Percentiles rank a stretch among this genome's conserved stretches.
These are phyloP conservation scores for rabbit (Oryctolagus cuniculus) DNA, from an alignment of 2,113 vertebrate genomes.

Conservation along the genomic window mOryCun1.1 NC_091443.1:103831501-103832000, in stretches of 20 bases:
- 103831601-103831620: not conserved
- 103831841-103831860: not conserved
- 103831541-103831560: not conserved
- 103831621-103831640: not conserved
- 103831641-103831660: not conserved
- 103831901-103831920: too few relatives aligned
- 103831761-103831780: not conserved
- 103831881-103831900: fast-evolving
- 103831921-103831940: fast-evolving
- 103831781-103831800: not conserved
- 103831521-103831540: fast-evolving
- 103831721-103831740: fast-evolving
- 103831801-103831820: not conserved
- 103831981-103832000: not conserved
- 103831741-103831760: fast-evolving
- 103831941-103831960: not conserved
- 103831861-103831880: fast-evolving
- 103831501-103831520: not conserved
- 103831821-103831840: not conserved
- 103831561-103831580: not conserved
- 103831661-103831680: not conserved
- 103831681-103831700: not conserved
- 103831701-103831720: not conserved
- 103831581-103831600: not conserved
- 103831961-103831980: not conserved